Percentiles rank a stretch among this genome's conserved stretches.
Conservation (phyloP, 2,113 vertebrate genomes). For the Menura novaehollandiae region DNA sequence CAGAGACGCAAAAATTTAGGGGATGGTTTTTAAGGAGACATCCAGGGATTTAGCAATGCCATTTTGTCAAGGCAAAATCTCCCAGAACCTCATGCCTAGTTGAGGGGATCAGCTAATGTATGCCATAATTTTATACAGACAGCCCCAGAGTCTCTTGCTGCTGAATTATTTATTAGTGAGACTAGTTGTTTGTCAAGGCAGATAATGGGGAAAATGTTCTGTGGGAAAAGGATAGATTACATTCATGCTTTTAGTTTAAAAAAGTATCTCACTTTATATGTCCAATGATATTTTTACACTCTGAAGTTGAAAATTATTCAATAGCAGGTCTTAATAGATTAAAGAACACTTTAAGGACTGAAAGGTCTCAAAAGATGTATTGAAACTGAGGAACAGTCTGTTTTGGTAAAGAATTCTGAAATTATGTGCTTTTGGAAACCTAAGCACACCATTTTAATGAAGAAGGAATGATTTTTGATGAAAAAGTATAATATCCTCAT, state of each 20-base stretch:
- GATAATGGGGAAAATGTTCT: not conserved
- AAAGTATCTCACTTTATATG: not conserved
- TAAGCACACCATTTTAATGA: not conserved
- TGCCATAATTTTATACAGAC: constrained; percentile 18
- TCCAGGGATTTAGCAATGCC: not conserved
- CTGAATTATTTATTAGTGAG: constrained; percentile 53
- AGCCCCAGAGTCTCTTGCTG: not conserved
- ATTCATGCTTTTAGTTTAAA: not conserved
- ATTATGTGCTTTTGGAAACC: not conserved
- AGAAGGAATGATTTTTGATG: not conserved
- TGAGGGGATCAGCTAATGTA: constrained; percentile 7
- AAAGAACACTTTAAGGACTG: not conserved
- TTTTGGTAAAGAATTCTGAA: not conserved
- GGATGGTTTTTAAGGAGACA: not conserved
- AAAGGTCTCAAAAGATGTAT: not conserved
- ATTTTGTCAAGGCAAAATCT: not conserved
- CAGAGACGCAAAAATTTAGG: not conserved
- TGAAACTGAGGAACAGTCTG: not conserved
- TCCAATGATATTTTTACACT: not conserved
- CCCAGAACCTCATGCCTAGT: not conserved
- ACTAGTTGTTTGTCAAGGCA: constrained; percentile 18
- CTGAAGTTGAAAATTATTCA: not conserved
- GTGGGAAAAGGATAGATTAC: constrained; percentile 18
- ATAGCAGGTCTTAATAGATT: not conserved
- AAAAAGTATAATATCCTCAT: not conserved